These are phyloP conservation scores for Metridium senile DNA, from an alignment of 92 coral and sea anemone genomes.

Conservation along the genomic window DNA sequence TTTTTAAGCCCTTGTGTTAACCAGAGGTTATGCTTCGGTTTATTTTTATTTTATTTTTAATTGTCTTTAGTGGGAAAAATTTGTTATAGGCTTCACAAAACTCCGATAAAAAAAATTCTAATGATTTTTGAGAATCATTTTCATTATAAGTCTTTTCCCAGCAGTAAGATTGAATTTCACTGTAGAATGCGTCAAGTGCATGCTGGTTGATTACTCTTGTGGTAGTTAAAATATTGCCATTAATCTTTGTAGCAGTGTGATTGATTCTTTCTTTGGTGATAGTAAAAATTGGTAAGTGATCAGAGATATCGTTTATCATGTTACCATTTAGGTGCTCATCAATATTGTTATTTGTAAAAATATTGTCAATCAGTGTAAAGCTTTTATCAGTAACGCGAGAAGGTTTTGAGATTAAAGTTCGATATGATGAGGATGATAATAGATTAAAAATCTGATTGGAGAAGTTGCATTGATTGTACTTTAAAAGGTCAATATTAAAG, in stretches of 20 bases:
- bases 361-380: background rate
- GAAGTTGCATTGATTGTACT: background rate
- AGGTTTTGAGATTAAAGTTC: background rate
- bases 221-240: background rate
- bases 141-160: background rate
- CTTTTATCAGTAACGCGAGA: background rate
- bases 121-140: background rate
- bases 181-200: background rate
- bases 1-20: background rate
- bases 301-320: background rate
- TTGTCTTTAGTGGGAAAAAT: background rate
- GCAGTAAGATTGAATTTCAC: background rate
- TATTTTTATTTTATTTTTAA: too few species aligned
- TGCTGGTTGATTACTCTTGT: background rate
- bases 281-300: conserved; percentile 4
- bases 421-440: background rate
- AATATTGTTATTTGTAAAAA: too few species aligned
- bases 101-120: background rate
- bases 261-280: background rate
- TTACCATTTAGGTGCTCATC: background rate
- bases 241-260: background rate
- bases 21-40: too few species aligned
- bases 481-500: conserved; percentile 3
- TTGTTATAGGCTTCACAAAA: background rate
- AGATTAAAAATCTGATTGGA: background rate